A percentile compares a stretch with the other conserved stretches of the same genome.
Conservation (phyloP, 1,140 invertebrate species). For the Drosophila bipectinata region DNA sequence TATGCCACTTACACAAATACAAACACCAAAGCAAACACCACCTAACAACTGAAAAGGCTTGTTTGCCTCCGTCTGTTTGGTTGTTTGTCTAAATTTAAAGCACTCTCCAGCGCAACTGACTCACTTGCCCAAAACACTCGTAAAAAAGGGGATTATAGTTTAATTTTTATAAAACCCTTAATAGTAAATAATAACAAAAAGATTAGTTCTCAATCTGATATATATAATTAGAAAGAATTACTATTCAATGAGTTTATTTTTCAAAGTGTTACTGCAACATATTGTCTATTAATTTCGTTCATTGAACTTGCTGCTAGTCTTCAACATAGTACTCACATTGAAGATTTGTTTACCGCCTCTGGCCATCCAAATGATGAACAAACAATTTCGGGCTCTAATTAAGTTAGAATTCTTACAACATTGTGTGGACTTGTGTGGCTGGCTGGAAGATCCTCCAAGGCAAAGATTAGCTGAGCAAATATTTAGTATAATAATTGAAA, state of each 20-base stretch:
- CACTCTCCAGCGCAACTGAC: conserved; percentile 42
- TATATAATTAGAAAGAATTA: no score
- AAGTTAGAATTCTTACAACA: conserved; percentile 47
- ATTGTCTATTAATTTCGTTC: conserved; percentile 61
- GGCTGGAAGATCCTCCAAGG: conserved; percentile 2
- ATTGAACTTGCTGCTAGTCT: conserved; percentile 50
- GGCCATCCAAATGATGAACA: conserved; percentile 44
- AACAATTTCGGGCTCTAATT: conserved; percentile 49
- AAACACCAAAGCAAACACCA: conserved; percentile 44
- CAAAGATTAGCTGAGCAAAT: conserved; percentile 37
- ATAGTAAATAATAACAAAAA: no score
- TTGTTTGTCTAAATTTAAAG: conserved; percentile 77
- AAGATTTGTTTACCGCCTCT: conserved; percentile 38
- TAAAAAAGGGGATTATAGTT: conserved; percentile 4
- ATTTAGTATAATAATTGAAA: conserved; percentile 51
- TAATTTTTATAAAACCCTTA: background rate
- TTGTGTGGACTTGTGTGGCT: background rate
- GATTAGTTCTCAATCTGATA: no score
- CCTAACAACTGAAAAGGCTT: conserved; percentile 57
- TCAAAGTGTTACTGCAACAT: conserved; percentile 20
- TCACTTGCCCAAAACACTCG: conserved; percentile 8
- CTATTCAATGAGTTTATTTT: background rate
- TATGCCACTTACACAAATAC: conserved; percentile 41
- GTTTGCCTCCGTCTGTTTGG: conserved; percentile 56
- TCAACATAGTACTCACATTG: conserved; percentile 8